Base-by-base conservation (phyloP, 64 coral and sea anemone species). In the Actinia tenebrosa region DNA sequence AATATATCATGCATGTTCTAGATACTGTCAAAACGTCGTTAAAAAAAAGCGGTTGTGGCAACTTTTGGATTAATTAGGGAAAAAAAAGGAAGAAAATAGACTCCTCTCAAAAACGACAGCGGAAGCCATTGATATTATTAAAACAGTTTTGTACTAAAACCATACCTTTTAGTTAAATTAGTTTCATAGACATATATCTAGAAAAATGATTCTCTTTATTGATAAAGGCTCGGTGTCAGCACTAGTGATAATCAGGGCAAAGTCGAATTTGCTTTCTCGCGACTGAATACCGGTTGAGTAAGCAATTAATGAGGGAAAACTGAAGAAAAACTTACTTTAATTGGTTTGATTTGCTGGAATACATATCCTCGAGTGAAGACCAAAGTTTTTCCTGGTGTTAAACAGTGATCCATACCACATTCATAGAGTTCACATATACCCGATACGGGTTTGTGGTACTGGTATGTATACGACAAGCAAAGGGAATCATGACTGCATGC, bases 261-360 rank as follows among this genome's bases (percentile, higher is more conserved):
- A 37, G 30, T 37, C 30, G 30, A 37, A 37, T 37, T 37, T 37
- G 30, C 1, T 66, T 25, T 66, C 10, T 66, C 63, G 19, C 61
- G 3, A 0, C 16, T 9, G 1, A 66, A 66, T 66, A 23, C 7
- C 30, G 1, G 30, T 37, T n/a, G 15, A 58, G 15, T 11, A 58
- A 58, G 8, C 5, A 66, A 23, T 23, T 6, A 7, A 66, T n/a
- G n/a, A 37, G 63, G 1, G 26, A 14, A 25, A 75, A 25, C 69
- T 75, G 7, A 14, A 5, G 23, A 42, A 42, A 75, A 43, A 75
- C 79, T 81, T 81, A 81, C 79, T 16, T 20, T 3, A 22, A 3
- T 53, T 81, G 79, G 79, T 81, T 53, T 81, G 50, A 81, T 45
- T 50, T 81, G 79, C 17, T 81, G 79, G 27, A 53, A 81, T 19